Conservation (phyloP, 2,113 vertebrate genomes). For the Gallinago jamesoni region DNA sequence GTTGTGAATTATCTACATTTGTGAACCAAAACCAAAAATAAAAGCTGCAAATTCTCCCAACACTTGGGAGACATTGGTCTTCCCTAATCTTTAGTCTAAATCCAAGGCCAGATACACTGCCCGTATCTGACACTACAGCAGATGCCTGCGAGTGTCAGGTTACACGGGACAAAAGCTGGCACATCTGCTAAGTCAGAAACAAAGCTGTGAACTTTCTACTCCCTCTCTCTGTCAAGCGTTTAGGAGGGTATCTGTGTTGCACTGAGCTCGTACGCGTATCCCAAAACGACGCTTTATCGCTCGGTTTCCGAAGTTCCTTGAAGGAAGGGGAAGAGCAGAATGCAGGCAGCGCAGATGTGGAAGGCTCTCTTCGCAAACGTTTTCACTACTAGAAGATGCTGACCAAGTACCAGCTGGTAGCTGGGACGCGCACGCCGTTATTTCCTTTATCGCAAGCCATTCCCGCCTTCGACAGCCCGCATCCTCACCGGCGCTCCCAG, state of each 20-base stretch:
- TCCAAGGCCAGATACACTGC: not conserved
- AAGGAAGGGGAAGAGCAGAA: fast-evolving
- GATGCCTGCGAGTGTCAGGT: not conserved
- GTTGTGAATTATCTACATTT: not conserved
- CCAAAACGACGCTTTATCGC: fast-evolving
- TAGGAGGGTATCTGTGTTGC: fast-evolving
- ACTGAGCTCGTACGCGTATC: fast-evolving
- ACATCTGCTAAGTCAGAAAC: not conserved
- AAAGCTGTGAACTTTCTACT: not conserved
- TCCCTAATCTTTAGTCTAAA: not conserved
- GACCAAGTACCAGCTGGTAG: not conserved
- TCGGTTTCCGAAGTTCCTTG: not conserved
- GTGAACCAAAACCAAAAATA: not conserved
- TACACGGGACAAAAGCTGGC: fast-evolving
- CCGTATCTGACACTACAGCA: not conserved
- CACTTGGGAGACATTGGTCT: fast-evolving
- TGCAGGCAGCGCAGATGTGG: fast-evolving
- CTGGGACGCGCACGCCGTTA: fast-evolving
- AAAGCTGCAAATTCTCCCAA: not conserved
- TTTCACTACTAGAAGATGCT: fast-evolving
- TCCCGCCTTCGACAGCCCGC: too few relatives aligned
- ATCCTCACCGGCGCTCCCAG: fast-evolving
- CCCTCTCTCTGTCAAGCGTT: not conserved
- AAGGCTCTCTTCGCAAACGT: too few relatives aligned
- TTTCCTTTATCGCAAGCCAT: fast-evolving